Evolutionary conservation across 2,797 vertebrate genomes (phyloP).

Genomic region (Champsocephalus gunnari): DNA sequence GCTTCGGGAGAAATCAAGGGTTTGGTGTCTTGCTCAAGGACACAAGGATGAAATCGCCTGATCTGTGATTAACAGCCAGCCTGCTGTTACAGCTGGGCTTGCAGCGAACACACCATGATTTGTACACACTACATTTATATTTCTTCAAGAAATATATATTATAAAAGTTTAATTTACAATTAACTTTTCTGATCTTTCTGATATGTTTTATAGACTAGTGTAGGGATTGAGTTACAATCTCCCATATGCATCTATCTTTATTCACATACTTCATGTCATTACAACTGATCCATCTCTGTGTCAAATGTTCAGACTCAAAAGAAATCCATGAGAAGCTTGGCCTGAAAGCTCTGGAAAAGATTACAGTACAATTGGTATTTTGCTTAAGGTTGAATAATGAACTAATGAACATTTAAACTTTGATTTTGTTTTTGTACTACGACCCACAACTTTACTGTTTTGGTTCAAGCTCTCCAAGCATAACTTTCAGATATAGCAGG

Average conservation of each 20-base stretch:
- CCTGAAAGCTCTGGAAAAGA: too few species aligned
- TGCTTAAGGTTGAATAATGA: neutral
- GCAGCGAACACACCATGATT: neutral
- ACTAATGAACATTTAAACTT: neutral
- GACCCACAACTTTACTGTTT: neutral
- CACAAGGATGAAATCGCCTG: conserved; percentile 1
- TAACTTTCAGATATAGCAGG: neutral
- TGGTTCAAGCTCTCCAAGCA: neutral
- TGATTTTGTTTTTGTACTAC: neutral
- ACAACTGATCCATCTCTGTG: too few species aligned
- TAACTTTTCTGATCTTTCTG: neutral
- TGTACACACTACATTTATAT: neutral
- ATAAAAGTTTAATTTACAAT: neutral
- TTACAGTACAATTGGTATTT: neutral
- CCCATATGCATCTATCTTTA: too few species aligned
- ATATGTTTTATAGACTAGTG: neutral
- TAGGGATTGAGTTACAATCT: neutral
- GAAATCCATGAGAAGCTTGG: too few species aligned
- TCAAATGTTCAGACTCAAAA: too few species aligned
- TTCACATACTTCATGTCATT: too few species aligned
- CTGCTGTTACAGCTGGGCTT: conserved; percentile 9
- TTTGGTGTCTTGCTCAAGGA: conserved; percentile 14
- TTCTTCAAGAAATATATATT: neutral
- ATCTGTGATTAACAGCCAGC: conserved; percentile 13
- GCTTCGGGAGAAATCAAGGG: neutral